Percentiles rank a stretch among this genome's conserved stretches.
Evolutionary conservation across 1,140 invertebrate genomes (phyloP).

Genomic region (Teleogryllus occipitalis): DNA sequence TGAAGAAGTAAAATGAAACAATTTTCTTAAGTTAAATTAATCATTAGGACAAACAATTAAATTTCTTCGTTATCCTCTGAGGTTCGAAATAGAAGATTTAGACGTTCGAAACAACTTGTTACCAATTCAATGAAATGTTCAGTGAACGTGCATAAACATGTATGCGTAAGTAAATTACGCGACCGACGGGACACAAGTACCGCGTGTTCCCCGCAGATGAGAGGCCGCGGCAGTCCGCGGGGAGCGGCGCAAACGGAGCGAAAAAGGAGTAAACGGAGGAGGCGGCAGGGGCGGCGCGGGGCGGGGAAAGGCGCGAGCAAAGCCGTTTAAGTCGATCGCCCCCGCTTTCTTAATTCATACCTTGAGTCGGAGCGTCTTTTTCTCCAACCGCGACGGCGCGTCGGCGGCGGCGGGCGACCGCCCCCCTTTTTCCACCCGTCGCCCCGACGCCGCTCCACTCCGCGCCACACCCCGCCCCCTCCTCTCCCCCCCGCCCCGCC

Average conservation of each 20-base stretch:
- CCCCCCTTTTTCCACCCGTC: conserved; percentile 14
- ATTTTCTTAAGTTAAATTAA: no score
- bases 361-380: neutral
- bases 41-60: no score
- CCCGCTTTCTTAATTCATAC: neutral
- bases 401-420: no score
- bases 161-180: no score
- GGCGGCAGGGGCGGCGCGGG: no score
- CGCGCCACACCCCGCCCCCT: neutral
- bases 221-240: neutral
- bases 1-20: no score
- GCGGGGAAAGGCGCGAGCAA: neutral
- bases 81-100: no score
- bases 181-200: no score
- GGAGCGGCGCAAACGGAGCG: neutral
- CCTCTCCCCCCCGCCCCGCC: conserved; percentile 9
- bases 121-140: no score
- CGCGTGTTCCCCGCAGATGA: neutral
- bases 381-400: neutral
- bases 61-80: no score
- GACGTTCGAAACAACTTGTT: no score
- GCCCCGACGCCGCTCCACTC: conserved; percentile 4
- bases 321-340: neutral
- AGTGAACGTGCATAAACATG: no score
- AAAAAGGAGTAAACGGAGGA: neutral